These are phyloP conservation scores for Crepidodera aurea DNA, from an alignment of 2,888 invertebrate genomes.

Conservation along the genomic window DNA sequence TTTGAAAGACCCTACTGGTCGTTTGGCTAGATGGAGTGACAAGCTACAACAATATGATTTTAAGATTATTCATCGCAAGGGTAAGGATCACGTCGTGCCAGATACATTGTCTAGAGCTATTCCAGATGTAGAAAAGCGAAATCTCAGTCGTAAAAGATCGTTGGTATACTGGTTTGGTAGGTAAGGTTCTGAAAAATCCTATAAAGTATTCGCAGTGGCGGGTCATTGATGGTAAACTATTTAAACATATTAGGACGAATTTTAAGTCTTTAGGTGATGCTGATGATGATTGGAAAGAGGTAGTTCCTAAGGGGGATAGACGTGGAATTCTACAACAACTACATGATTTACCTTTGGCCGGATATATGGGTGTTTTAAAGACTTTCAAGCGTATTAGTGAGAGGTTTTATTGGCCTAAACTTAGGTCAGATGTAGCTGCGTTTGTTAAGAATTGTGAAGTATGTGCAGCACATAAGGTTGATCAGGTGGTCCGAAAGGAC, in stretches of 20 bases:
- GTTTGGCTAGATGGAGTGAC: conserved; percentile 12
- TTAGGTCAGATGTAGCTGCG: neutral
- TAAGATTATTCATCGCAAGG: conserved; percentile 32
- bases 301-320: neutral
- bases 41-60: conserved; percentile 37
- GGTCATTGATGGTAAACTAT: too few species aligned
- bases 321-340: neutral
- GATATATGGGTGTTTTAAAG: neutral
- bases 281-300: neutral
- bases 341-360: neutral
- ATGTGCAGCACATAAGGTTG: conserved; percentile 16
- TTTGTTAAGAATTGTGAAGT: neutral
- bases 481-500: conserved; percentile 13
- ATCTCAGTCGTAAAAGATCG: too few species aligned
- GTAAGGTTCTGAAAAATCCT: too few species aligned
- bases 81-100: conserved; percentile 30
- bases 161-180: too few species aligned
- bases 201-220: too few species aligned
- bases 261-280: neutral
- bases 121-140: too few species aligned
- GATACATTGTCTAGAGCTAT: conserved; percentile 10
- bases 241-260: neutral
- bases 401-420: neutral
- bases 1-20: conserved; percentile 31
- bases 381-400: neutral